Evolutionary conservation across 2,888 invertebrate genomes (phyloP).

Genomic region (Acleris literana): DNA sequence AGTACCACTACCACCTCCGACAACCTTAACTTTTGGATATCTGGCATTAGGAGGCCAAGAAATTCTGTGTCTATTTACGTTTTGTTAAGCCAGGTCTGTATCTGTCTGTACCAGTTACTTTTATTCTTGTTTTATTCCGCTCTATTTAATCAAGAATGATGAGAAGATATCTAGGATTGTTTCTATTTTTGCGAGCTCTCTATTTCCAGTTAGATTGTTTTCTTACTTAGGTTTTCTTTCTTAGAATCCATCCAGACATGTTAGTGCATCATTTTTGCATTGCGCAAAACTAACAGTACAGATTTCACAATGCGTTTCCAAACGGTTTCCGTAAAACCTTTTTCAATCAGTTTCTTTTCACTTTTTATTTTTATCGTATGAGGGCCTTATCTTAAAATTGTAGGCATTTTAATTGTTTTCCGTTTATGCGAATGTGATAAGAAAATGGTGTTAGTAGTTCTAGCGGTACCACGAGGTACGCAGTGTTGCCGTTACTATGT

Average conservation of each 20-base stretch:
- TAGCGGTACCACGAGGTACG: conserved; percentile 35
- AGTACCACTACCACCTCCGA: conserved; percentile 60
- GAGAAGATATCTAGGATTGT: too few species aligned
- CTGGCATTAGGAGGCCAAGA: conserved; percentile 14
- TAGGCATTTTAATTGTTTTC: conserved; percentile 12
- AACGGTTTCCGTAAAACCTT: not conserved
- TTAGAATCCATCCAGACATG: too few species aligned
- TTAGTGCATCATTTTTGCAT: too few species aligned
- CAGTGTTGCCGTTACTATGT: conserved; percentile 11
- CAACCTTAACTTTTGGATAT: conserved; percentile 42
- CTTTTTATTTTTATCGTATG: conserved; percentile 4
- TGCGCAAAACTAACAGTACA: too few species aligned
- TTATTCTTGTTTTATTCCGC: too few species aligned
- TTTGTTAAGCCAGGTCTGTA: not conserved
- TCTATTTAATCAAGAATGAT: too few species aligned
- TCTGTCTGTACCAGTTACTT: not conserved
- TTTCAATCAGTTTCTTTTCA: not conserved
- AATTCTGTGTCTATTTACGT: not conserved
- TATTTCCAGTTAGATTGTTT: too few species aligned
- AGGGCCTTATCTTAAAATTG: conserved; percentile 8
- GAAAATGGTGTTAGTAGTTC: conserved; percentile 55
- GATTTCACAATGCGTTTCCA: too few species aligned
- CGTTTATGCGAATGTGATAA: conserved; percentile 49
- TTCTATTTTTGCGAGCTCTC: too few species aligned
- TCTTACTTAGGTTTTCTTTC: too few species aligned